A percentile compares a stretch with the other conserved stretches of the same genome.
These are phyloP conservation scores for Aplidium turbinatum DNA, from an alignment of 23 tunicate species.

Conservation along the genomic window DNA sequence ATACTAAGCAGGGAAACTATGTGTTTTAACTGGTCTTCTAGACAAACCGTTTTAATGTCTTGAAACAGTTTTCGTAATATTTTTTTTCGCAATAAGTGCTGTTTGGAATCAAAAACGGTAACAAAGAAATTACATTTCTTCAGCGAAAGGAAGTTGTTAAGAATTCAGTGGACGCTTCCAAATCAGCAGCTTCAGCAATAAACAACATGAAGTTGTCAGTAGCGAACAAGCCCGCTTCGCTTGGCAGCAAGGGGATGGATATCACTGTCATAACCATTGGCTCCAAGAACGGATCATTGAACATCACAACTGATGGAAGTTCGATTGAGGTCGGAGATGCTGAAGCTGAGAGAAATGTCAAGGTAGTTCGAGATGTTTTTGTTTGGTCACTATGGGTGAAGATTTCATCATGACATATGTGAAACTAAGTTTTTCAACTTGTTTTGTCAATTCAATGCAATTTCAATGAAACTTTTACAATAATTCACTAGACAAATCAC, in stretches of 20 bases:
- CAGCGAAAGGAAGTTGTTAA: slow-evolving; percentile 5
- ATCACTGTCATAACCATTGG: slow-evolving; percentile 35
- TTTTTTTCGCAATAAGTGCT: no score
- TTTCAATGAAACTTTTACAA: no score
- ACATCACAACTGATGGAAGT: slow-evolving; percentile 19
- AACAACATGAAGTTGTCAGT: slow-evolving; percentile 4
- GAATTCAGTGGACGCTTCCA: slow-evolving; percentile 10
- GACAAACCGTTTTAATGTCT: no score
- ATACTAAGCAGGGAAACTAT: no score
- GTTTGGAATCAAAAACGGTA: no score
- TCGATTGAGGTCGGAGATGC: not conserved
- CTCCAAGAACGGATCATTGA: not conserved
- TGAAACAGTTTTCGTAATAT: no score
- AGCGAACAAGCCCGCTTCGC: slow-evolving; percentile 22
- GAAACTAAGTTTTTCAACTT: no score
- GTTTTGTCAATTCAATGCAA: no score
- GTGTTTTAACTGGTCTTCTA: no score
- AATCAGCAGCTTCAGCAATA: slow-evolving; percentile 22
- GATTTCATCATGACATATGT: no score
- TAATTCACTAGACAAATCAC: no score
- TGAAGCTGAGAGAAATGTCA: not conserved
- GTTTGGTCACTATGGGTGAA: not conserved
- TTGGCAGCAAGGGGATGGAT: slow-evolving; percentile 4
- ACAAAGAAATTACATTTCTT: not conserved
- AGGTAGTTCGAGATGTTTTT: slow-evolving; percentile 12